A percentile compares a stretch with the other conserved stretches of the same genome.
These are phyloP conservation scores for Ranitomeya imitator DNA, from an alignment of 2,113 vertebrate species.

Conservation along the genomic window DNA sequence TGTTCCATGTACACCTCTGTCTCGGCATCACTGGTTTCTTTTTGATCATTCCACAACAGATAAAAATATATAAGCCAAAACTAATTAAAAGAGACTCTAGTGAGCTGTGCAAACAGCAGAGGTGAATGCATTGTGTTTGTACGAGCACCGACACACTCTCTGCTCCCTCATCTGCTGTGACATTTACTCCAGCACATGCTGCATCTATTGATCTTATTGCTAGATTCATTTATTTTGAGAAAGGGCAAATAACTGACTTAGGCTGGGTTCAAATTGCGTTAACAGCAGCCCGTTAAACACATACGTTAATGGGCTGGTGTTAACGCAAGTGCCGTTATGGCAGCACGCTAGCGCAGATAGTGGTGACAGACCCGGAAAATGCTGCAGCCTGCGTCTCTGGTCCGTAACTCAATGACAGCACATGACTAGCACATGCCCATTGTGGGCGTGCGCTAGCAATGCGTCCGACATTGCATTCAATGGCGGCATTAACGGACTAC, in stretches of 20 bases:
- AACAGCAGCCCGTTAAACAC: too few species aligned
- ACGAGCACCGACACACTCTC: neutral
- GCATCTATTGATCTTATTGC: neutral
- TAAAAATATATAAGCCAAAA: neutral
- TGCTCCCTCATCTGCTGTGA: neutral
- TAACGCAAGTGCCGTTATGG: too few species aligned
- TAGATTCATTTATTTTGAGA: neutral
- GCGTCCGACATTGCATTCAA: too few species aligned
- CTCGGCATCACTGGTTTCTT: neutral
- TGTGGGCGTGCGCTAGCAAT: too few species aligned
- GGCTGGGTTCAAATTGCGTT: too few species aligned
- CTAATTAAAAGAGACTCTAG: neutral
- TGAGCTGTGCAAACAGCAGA: neutral
- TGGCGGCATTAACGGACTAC: too few species aligned
- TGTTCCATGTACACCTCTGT: neutral
- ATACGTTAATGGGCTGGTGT: too few species aligned
- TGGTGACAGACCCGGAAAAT: too few species aligned
- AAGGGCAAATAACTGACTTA: neutral
- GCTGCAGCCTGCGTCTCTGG: too few species aligned
- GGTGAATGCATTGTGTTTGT: neutral
- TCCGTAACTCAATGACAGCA: too few species aligned
- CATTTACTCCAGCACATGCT: neutral
- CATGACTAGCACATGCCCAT: too few species aligned
- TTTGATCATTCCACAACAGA: neutral
- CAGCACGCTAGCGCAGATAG: too few species aligned